Evolutionary conservation across 2,888 invertebrate species (phyloP).

Genomic region (Balanococcus diminutus): DNA sequence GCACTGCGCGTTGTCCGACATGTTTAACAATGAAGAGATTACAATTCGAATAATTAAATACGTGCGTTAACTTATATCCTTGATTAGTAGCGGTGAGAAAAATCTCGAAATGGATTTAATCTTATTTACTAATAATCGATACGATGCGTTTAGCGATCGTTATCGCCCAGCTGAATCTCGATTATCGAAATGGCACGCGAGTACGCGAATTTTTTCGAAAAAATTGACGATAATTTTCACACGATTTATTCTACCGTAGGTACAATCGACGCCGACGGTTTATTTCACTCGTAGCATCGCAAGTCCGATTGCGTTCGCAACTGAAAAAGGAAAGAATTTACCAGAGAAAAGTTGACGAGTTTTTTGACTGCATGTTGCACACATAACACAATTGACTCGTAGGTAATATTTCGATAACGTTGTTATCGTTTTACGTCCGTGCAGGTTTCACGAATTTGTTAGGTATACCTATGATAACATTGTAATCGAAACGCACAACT

Average conservation of each 20-base stretch:
- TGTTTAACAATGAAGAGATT: slow-evolving; percentile 27
- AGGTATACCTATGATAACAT: not conserved
- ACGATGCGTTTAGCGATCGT: not conserved
- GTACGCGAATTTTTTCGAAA: not conserved
- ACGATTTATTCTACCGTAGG: not conserved
- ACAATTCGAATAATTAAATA: slow-evolving; percentile 33
- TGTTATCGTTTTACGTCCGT: not conserved
- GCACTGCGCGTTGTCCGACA: slow-evolving; percentile 5
- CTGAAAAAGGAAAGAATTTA: not conserved
- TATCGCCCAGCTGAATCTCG: not conserved
- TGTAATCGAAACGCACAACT: not conserved
- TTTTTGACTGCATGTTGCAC: not conserved
- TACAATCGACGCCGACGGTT: not conserved
- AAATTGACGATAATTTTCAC: not conserved
- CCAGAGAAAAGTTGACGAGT: not conserved
- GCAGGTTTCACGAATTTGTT: not conserved
- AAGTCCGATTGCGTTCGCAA: not conserved
- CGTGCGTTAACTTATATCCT: slow-evolving; percentile 35
- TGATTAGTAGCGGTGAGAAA: slow-evolving; percentile 3
- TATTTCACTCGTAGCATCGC: not conserved
- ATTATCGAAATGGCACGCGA: slow-evolving; percentile 14
- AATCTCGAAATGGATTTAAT: slow-evolving; percentile 21
- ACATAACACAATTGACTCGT: not conserved
- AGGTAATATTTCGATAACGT: not conserved
- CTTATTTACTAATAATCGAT: slow-evolving; percentile 3